Base-by-base conservation (phyloP, 2,888 invertebrate genomes). In the Phorcus lineatus region DNA sequence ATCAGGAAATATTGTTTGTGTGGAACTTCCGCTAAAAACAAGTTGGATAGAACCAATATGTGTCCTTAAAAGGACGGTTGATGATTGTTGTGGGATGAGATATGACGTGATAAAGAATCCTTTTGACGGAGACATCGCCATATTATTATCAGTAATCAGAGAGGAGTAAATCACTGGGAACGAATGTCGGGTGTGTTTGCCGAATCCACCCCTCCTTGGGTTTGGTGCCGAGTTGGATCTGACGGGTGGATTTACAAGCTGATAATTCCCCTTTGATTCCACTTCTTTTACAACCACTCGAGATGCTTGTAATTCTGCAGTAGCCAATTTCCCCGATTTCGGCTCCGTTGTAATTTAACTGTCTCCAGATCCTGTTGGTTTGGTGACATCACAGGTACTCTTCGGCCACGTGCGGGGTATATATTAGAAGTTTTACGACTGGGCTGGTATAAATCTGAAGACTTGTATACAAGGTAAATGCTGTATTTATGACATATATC, bases 401-500 rank as follows among this genome's bases (percentile, higher is more conserved):
- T 40, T 70, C 40, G n/a, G 70, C 70, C 70, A 70, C 70, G 70
- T 70, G 70, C 70, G 70, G 40, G 70, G 40, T 40, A 36, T 28
- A 70, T 70, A 70, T 70, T 70, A 36, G 70, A 70, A 36, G 11
- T 70, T 70, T 70, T 70, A 70, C 70, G 70, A 70, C 36, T 36
- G 9, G 40, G 28, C 19, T 31, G 19, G 28, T 70, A 36, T 70
- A 70, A 70, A 70, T 70, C 70, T 70, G 19, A 19, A 70, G 70
- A 70, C 70, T 31, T 28, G 70, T 40, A 70, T 70, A 70, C 70
- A 70, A 16, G 70, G 36, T 17, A 19, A 36, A 28, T 24, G 54
- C 31, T n/a, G 19, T 52, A 55, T 76, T 54, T 76, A 76, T 76
- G 76, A 76, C 76, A 53, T 47, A 55, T 76, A 55, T 55, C 76